Evolutionary conservation across 2,113 vertebrate genomes (phyloP).

Genomic region (Aegithalos caudatus): DNA sequence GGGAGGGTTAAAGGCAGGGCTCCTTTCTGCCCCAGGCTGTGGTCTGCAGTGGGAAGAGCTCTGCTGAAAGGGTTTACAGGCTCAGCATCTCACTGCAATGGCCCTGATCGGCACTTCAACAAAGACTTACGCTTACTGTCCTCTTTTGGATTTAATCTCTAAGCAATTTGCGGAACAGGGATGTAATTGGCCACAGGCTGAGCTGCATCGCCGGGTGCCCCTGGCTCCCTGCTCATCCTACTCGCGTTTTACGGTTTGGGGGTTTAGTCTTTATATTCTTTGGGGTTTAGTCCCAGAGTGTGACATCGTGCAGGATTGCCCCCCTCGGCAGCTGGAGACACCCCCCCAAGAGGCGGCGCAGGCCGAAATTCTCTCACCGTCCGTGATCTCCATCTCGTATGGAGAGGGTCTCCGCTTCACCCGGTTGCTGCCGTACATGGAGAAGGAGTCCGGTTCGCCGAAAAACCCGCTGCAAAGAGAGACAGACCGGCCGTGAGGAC

Average conservation of each 20-base stretch:
- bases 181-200: neutral
- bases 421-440: slow-evolving; percentile 88
- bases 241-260: fast-evolving
- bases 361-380: slow-evolving; percentile 73
- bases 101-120: neutral
- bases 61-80: neutral
- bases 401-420: slow-evolving; percentile 86
- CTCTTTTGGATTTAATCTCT: neutral
- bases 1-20: neutral
- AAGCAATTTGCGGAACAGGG: neutral
- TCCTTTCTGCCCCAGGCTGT: neutral
- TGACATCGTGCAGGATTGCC: neutral
- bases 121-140: neutral
- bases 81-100: fast-evolving
- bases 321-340: neutral
- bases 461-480: slow-evolving; percentile 77
- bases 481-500: neutral
- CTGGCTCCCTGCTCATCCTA: neutral
- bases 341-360: neutral
- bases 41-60: neutral
- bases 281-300: neutral
- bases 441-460: slow-evolving; percentile 89
- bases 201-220: neutral
- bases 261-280: neutral
- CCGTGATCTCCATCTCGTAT: slow-evolving; percentile 93